A percentile compares a stretch with the other conserved stretches of the same genome.
These are phyloP conservation scores for Catagonus wagneri DNA, from an alignment of 2,113 vertebrate species.

Conservation along the genomic window DNA sequence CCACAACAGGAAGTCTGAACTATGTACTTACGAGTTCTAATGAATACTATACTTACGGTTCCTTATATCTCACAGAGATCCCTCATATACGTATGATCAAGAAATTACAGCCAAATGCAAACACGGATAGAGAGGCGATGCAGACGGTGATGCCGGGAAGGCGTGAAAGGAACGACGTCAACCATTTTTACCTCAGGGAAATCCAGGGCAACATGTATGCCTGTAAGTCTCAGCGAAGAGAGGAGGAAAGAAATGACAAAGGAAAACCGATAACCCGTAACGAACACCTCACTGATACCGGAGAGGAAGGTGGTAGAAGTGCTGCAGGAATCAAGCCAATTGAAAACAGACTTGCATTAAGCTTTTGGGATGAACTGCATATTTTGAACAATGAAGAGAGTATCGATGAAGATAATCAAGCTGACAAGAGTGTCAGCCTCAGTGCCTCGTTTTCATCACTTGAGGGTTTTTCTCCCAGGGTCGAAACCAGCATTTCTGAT, in stretches of 20 bases:
- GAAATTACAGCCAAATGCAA: background rate
- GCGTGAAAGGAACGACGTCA: background rate
- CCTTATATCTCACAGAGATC: background rate
- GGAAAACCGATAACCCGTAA: too few relatives aligned
- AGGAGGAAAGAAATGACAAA: background rate
- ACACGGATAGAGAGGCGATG: background rate
- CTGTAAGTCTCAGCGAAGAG: background rate
- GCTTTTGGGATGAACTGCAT: background rate
- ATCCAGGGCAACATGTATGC: background rate
- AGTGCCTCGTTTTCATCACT: background rate
- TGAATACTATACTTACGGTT: background rate
- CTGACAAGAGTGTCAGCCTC: background rate
- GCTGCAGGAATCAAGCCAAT: background rate
- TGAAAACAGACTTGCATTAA: background rate
- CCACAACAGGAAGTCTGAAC: too few relatives aligned
- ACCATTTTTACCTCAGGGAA: background rate
- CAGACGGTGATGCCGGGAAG: background rate
- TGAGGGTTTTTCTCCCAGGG: background rate
- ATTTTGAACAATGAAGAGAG: background rate
- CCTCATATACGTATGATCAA: background rate
- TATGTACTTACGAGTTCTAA: too few relatives aligned
- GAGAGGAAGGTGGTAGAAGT: background rate
- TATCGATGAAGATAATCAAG: background rate
- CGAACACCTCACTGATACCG: background rate
- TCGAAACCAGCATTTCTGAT: background rate